Conservation (phyloP, 2,888 invertebrate genomes). For the Mycalesis mineus region DNA sequence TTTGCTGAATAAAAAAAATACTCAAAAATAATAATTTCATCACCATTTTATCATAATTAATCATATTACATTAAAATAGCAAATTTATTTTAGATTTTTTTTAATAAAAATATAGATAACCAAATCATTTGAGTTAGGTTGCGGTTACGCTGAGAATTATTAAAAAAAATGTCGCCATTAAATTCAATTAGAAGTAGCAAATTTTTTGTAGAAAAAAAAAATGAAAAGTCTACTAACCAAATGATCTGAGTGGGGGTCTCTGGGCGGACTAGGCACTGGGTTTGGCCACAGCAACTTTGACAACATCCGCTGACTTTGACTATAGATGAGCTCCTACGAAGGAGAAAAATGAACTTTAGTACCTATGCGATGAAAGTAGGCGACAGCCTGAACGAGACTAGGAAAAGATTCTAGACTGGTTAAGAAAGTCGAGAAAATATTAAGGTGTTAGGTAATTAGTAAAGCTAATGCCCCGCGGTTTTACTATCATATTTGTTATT, state of each 20-base stretch:
- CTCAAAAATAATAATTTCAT: no score
- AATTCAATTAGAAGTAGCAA: neutral
- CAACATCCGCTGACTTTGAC: slow-evolving; percentile 78
- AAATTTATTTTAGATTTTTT: neutral
- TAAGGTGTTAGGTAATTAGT: no score
- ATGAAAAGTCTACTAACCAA: slow-evolving; percentile 76
- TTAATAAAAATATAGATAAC: neutral
- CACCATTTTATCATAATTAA: no score
- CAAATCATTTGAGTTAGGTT: no score
- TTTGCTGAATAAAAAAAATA: no score
- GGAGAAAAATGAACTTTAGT: slow-evolving; percentile 76
- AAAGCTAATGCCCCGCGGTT: no score
- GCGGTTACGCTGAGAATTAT: no score
- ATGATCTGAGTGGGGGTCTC: slow-evolving; percentile 77
- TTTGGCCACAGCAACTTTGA: slow-evolving; percentile 78
- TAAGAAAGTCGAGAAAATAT: neutral
- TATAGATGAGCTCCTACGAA: slow-evolving; percentile 79
- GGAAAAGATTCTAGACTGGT: neutral
- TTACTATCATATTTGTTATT: no score
- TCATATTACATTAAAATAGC: no score
- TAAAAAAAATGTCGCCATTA: slow-evolving; percentile 2
- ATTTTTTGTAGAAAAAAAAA: slow-evolving; percentile 36
- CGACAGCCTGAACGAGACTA: slow-evolving; percentile 44
- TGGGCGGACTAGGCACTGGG: slow-evolving; percentile 73
- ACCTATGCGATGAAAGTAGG: slow-evolving; percentile 51